A percentile compares a stretch with the other conserved stretches of the same genome.
Conservation (phyloP, 2,113 vertebrate species). For the Coptodon bakossiorum region DNA sequence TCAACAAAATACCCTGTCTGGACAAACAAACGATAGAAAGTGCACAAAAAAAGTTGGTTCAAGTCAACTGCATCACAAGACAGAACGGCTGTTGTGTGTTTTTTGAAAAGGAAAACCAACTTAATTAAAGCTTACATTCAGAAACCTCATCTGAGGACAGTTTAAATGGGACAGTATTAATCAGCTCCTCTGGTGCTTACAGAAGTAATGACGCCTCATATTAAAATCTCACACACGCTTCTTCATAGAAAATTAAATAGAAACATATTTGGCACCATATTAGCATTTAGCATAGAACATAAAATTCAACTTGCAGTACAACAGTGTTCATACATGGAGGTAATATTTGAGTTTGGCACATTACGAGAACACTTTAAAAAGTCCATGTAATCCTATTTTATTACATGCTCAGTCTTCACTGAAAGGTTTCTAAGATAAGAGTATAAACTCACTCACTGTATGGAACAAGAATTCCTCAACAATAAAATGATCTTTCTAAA, state of each 20-base stretch:
- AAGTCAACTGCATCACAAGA: slow-evolving; percentile 42
- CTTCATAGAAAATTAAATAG: slow-evolving; percentile 7
- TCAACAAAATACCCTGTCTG: slow-evolving; percentile 63
- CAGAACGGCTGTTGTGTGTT: slow-evolving; percentile 13
- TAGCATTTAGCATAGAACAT: slow-evolving; percentile 55
- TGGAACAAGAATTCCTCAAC: not conserved
- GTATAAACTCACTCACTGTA: slow-evolving; percentile 4
- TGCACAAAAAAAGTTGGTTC: slow-evolving; percentile 54
- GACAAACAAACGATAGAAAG: slow-evolving; percentile 53
- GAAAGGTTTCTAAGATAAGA: not conserved
- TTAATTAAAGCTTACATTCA: slow-evolving; percentile 62
- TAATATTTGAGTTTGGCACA: slow-evolving; percentile 60
- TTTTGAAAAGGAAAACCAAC: not conserved
- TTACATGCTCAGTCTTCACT: slow-evolving; percentile 29
- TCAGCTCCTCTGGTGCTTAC: not conserved
- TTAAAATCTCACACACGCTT: not conserved
- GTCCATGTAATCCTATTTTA: not conserved
- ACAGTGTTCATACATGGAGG: slow-evolving; percentile 47
- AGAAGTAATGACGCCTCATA: slow-evolving; percentile 17
- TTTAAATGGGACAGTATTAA: not conserved
- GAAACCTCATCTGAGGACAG: slow-evolving; percentile 18
- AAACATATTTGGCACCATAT: slow-evolving; percentile 65
- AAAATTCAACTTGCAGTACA: slow-evolving; percentile 50
- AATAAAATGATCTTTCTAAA: not conserved
- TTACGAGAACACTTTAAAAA: slow-evolving; percentile 45